Base-by-base conservation (phyloP, 2,888 invertebrate genomes). In the Agonopterix heracliana region DNA sequence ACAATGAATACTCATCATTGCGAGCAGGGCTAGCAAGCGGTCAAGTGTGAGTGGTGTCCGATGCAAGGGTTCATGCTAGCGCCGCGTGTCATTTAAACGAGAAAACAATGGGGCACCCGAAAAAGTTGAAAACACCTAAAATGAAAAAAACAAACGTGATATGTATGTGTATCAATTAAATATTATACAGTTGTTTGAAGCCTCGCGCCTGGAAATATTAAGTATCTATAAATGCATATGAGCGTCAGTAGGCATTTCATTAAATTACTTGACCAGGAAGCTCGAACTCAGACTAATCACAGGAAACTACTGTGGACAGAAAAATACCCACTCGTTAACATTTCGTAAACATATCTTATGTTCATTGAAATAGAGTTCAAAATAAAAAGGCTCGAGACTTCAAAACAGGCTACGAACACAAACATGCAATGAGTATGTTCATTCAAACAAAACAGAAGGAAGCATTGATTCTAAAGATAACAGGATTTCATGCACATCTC, bases 51-150 rank as follows among this genome's bases (percentile, higher is more conserved):
- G 66, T 64, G 72, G 61, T 52, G 74, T 80, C 82, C 84, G 70
- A 63, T 64, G 76, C 67, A 71, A 74, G 66, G 66, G 63, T 61
- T 74, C 86, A 85, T 85, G 85, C 73, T 69, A 72, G 65, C 80
- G 77, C 76, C 76, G 68, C 69, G 71, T 71, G 76, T 88, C 88
- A 89, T 87, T 89, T 89, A 81, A 88, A 87, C 69, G 89, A 88
- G 88, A 89, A 89, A 80, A 81, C 87, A 77, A 89, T 87, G 77
- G 89, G 89, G 84, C 89, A 89, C 73, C 89, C 89, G 77, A 89
- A 89, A 87, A 89, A 89, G 81, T 83, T 89, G 88, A 89, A 89
- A 77, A 89, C 88, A 89, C 89, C 89, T 88, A 87, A 89, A 89
- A 87, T 82, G 82, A 85, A 84, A 82, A 83, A 26, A 82, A 79